These are phyloP conservation scores for Thrips palmi DNA, from an alignment of 1,140 invertebrate genomes.

Conservation along the genomic window DNA sequence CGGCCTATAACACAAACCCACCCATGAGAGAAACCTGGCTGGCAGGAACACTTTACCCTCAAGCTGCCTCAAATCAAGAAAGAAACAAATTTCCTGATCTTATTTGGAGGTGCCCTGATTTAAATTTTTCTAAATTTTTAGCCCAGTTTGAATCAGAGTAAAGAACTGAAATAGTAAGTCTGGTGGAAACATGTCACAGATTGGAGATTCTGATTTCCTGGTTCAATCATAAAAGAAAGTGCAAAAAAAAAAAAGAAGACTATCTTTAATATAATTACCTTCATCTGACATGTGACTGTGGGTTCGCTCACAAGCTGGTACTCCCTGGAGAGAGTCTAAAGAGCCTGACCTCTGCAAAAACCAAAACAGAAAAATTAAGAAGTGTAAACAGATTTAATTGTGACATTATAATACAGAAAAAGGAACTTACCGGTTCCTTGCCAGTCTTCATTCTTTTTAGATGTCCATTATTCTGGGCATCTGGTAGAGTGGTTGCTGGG, in stretches of 20 bases:
- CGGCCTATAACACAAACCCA: slow-evolving; percentile 4
- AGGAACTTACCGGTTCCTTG: slow-evolving; percentile 21
- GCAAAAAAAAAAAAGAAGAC: too few relatives aligned
- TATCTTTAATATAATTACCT: slow-evolving; percentile 31
- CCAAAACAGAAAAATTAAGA: slow-evolving; percentile 7
- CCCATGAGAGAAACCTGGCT: slow-evolving; percentile 2
- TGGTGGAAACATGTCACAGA: too few relatives aligned
- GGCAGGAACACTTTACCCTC: too few relatives aligned
- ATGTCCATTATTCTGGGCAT: slow-evolving; percentile 18
- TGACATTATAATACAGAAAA: slow-evolving; percentile 3
- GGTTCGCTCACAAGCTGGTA: slow-evolving; percentile 21
- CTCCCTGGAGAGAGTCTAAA: slow-evolving; percentile 43
- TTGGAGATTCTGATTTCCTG: too few relatives aligned
- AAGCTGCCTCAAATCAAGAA: not conserved
- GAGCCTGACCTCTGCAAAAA: slow-evolving; percentile 23
- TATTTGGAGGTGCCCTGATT: too few relatives aligned
- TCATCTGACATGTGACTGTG: slow-evolving; percentile 30
- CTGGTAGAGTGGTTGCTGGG: not conserved
- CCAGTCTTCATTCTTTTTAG: slow-evolving; percentile 29
- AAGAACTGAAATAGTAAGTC: too few relatives aligned
- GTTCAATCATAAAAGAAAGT: too few relatives aligned
- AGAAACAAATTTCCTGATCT: too few relatives aligned
- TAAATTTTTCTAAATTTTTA: too few relatives aligned
- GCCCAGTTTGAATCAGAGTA: too few relatives aligned
- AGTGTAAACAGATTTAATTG: not conserved